phyloP scores from a whole-genome alignment of 2,888 invertebrate genomes.

The Aspidiotus destructor region DNA sequence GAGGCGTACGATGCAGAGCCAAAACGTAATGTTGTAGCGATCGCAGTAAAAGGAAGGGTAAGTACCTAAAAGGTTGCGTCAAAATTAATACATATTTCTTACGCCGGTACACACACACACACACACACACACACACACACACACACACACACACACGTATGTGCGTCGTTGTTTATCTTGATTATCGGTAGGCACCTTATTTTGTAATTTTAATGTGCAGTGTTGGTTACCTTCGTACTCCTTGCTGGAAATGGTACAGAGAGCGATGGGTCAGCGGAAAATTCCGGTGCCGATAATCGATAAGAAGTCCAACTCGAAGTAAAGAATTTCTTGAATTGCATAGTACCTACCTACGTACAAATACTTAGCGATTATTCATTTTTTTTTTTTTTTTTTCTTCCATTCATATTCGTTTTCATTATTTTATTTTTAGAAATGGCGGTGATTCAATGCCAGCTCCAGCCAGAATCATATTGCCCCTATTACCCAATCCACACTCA shows the following conservation, averaged over 20 bases:
- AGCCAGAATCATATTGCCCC: slow-evolving; percentile 19
- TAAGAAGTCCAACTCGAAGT: slow-evolving; percentile 16
- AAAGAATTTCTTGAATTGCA: not conserved
- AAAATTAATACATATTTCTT: no score
- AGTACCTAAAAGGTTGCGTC: slow-evolving; percentile 22
- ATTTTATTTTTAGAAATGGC: slow-evolving; percentile 1
- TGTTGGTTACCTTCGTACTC: slow-evolving; percentile 77
- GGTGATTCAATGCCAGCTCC: slow-evolving; percentile 7
- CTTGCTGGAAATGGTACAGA: slow-evolving; percentile 67
- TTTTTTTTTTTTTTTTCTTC: no score
- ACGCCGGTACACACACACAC: no score
- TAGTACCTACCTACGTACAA: not conserved
- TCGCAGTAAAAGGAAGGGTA: slow-evolving; percentile 69
- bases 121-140: not conserved
- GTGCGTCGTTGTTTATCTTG: slow-evolving; percentile 17
- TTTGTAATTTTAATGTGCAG: slow-evolving; percentile 22
- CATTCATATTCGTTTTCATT: not conserved
- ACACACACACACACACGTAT: not conserved
- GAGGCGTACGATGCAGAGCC: slow-evolving; percentile 93
- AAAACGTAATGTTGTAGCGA: slow-evolving; percentile 89
- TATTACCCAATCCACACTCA: slow-evolving; percentile 21
- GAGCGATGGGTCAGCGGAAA: slow-evolving; percentile 67
- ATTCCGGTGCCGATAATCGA: slow-evolving; percentile 59
- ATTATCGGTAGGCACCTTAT: no score
- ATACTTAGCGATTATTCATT: not conserved